A percentile compares a stretch with the other conserved stretches of the same genome.
Conservation (phyloP, 2,113 vertebrate species). For the Sigmodon hispidus region DNA sequence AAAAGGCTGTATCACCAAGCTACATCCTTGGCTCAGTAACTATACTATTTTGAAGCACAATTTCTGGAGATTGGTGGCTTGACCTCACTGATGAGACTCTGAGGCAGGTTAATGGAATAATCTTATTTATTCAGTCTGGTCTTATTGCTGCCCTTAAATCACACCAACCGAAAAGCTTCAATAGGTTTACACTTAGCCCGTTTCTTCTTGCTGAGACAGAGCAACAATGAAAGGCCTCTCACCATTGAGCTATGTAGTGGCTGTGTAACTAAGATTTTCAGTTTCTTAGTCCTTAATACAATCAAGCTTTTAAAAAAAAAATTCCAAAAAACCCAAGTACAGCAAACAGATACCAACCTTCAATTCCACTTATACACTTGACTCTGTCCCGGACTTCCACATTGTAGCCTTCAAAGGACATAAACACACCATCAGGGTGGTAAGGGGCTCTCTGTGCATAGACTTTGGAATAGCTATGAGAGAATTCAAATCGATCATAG, state of each 20-base stretch:
- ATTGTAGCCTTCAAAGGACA: constrained; percentile 99
- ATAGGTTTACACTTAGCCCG: background rate
- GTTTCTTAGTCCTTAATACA: constrained; percentile 7
- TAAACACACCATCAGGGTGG: constrained; percentile 96
- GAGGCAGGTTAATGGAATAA: constrained; percentile 7
- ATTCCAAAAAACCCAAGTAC: constrained; percentile 1
- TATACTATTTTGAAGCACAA: constrained; percentile 19
- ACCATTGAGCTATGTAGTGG: background rate
- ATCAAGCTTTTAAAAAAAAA: too few relatives aligned
- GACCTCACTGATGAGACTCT: background rate
- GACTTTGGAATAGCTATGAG: constrained; percentile 98
- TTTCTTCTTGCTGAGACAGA: background rate
- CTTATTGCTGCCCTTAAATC: background rate
- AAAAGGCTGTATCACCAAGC: background rate
- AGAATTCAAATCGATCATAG: constrained; percentile 96
- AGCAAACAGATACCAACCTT: constrained; percentile 88
- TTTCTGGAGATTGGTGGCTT: constrained; percentile 21
- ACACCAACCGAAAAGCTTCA: background rate
- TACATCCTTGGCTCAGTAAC: background rate
- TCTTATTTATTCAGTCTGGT: background rate
- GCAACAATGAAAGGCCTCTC: background rate
- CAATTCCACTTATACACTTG: constrained; percentile 98
- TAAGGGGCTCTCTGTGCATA: constrained; percentile 95
- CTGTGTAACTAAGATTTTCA: background rate
- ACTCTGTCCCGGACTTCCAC: constrained; percentile 98